phyloP scores from a whole-genome alignment of 2,888 invertebrate species.

The Chrysolina haemoptera region DNA sequence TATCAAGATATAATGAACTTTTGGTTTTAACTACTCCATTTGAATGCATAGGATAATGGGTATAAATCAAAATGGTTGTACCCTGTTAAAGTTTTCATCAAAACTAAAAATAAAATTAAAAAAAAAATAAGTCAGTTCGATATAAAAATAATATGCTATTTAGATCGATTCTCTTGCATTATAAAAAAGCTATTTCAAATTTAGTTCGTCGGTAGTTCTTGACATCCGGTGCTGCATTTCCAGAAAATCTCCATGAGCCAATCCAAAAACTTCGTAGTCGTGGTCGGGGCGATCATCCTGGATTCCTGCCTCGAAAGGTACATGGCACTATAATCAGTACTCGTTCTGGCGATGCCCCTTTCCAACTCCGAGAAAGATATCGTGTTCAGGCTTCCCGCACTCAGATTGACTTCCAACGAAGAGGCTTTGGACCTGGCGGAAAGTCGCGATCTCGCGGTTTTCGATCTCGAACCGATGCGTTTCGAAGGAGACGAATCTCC shows the following conservation, averaged over 20 bases:
- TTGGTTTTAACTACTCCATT: too few relatives aligned
- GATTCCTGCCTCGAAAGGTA: slow-evolving; percentile 36
- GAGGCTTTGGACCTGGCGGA: slow-evolving; percentile 26
- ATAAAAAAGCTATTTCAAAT: too few relatives aligned
- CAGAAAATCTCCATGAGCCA: slow-evolving; percentile 50
- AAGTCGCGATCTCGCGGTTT: background rate
- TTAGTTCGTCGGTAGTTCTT: slow-evolving; percentile 46
- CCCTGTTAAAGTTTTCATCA: too few relatives aligned
- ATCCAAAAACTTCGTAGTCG: slow-evolving; percentile 46
- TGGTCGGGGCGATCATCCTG: slow-evolving; percentile 24
- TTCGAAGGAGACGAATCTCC: background rate
- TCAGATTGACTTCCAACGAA: slow-evolving; percentile 39
- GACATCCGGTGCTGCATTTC: slow-evolving; percentile 53
- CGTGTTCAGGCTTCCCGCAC: slow-evolving; percentile 16
- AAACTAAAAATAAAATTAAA: too few relatives aligned
- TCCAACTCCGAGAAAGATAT: slow-evolving; percentile 29
- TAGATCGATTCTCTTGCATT: too few relatives aligned
- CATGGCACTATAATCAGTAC: slow-evolving; percentile 35
- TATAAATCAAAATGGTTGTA: too few relatives aligned
- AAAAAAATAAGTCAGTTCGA: too few relatives aligned
- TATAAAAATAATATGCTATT: too few relatives aligned
- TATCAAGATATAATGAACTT: too few relatives aligned
- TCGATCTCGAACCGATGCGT: background rate
- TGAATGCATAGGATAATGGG: too few relatives aligned
- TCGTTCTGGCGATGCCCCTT: slow-evolving; percentile 22